These are phyloP conservation scores for Sarcoramphus papa DNA, from an alignment of 2,797 vertebrate species.

Conservation along the genomic window DNA sequence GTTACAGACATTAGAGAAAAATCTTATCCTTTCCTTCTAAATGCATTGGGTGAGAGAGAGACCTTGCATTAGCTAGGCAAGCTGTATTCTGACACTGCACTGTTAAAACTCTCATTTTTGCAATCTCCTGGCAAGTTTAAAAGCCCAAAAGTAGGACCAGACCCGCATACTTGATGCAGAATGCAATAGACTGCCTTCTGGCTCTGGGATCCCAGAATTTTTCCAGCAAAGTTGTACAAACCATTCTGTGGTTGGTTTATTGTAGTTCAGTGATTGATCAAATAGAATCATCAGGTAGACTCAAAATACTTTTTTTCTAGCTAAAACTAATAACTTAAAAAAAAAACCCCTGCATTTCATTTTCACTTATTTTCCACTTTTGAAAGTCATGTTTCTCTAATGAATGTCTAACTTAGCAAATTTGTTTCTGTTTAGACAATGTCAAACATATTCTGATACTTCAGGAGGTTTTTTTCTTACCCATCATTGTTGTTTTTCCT, in stretches of 20 bases:
- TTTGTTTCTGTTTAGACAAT: neutral
- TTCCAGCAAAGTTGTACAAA: neutral
- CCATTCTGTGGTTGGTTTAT: neutral
- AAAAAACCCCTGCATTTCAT: neutral
- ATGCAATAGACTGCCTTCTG: neutral
- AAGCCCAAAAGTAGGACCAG: neutral
- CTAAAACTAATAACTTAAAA: neutral
- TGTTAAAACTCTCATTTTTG: neutral
- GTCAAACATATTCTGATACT: neutral
- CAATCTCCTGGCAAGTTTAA: neutral
- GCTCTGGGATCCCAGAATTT: neutral
- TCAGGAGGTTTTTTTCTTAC: neutral
- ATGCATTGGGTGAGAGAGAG: neutral
- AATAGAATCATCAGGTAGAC: neutral
- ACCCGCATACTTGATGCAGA: neutral
- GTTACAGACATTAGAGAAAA: neutral
- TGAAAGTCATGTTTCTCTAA: neutral
- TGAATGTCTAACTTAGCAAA: neutral
- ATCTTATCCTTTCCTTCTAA: neutral
- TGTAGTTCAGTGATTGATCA: neutral
- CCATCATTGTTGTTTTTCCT: neutral
- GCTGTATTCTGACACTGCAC: neutral
- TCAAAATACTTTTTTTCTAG: neutral
- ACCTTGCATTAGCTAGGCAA: neutral
- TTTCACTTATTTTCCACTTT: neutral